Base-by-base conservation (phyloP, 2,888 invertebrate genomes). In the Neria commutata region DNA sequence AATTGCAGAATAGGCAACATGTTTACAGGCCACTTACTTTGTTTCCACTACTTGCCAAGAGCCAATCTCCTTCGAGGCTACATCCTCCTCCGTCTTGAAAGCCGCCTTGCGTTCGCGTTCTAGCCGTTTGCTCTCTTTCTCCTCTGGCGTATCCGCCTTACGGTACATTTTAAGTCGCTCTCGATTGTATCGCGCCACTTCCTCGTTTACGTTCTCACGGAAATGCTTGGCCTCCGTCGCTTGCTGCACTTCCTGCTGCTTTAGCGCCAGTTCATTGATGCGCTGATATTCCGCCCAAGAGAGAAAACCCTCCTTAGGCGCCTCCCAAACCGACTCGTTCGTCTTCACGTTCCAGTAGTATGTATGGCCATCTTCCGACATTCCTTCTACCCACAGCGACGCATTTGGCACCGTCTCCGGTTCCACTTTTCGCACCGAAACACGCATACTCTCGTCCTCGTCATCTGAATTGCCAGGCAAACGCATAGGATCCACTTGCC, bases 341-440 rank as follows among this genome's bases (percentile, higher is more conserved):
- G 92, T 93, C 65, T 89, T 85, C 1, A 87, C 88, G 79, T 95
- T 92, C 93, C 94, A 95, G 73, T 90, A 96, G 77, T 95, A 95
- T 1, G 88, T 86, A 68, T 88, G 85, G 2, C 92, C 92, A 72
- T 91, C 90, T 49, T 89, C 88, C 61, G 88, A 86, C 67, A 87
- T 87, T 2, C 80, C 89, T 80, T 95, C 93, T 64, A 90, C 88
- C 95, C 95, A 95, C 21, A 88, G 77, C 50, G 84, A 85, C 3
- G 77, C 73, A 63, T 79, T 75, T 1, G 79, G 76, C 8, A 75
- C 73, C 0, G 62, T 50, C 3, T 72, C 73, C 0, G 61, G 49
- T 3, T 72, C 73, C 62, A 67, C 74, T 72, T 71, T 83, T 64
- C 24, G 54, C 24, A 75, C 67, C 16, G 63, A 62, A 0, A 76